Percentiles rank a stretch among this genome's conserved stretches.
Evolutionary conservation across 2,797 vertebrate species (phyloP).

Genomic region (Craterocephalus amniculus): DNA sequence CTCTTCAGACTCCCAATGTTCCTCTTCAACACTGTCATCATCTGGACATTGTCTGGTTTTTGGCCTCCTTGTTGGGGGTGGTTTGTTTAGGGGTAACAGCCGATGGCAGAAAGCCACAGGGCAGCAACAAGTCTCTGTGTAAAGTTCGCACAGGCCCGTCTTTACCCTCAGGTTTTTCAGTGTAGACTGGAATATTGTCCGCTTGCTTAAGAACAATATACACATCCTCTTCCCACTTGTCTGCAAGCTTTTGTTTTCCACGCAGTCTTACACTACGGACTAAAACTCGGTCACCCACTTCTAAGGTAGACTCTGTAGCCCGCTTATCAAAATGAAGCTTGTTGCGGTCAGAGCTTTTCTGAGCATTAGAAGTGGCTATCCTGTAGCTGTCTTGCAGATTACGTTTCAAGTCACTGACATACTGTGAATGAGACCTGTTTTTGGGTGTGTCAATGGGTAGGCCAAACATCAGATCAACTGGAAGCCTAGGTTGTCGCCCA

Average conservation of each 20-base stretch:
- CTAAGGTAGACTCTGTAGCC: not conserved
- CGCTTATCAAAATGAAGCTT: not conserved
- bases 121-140: not conserved
- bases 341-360: not conserved
- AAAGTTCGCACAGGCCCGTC: not conserved
- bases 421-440: not conserved
- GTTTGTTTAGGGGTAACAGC: no score
- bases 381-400: not conserved
- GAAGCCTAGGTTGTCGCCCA: no score
- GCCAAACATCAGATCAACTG: no score
- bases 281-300: not conserved
- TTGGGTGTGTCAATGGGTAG: no score
- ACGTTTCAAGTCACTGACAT: not conserved
- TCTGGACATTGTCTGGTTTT: not conserved
- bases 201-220: not conserved
- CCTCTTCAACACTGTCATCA: not conserved
- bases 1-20: no score
- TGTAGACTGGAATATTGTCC: not conserved
- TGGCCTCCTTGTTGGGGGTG: not conserved
- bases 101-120: not conserved
- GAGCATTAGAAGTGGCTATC: not conserved
- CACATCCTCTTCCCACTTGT: conserved; percentile 5
- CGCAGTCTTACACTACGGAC: not conserved
- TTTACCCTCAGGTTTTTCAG: not conserved
- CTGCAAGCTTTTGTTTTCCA: not conserved